A percentile compares a stretch with the other conserved stretches of the same genome.
Evolutionary conservation across 2,888 invertebrate genomes (phyloP).

Genomic region (Mycalesis mineus): DNA sequence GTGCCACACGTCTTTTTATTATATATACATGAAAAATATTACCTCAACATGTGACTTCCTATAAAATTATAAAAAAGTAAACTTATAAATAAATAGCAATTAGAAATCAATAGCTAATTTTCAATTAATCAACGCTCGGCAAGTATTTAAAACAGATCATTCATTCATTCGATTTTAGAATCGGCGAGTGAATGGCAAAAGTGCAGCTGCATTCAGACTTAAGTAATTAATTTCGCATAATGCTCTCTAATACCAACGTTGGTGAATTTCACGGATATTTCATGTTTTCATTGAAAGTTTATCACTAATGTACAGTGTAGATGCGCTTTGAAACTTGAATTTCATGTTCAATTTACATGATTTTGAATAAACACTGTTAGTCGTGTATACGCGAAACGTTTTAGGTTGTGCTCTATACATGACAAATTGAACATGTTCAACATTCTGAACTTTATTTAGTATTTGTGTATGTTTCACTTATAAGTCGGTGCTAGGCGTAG

Average conservation of each 20-base stretch:
- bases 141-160: not conserved
- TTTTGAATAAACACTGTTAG: too few species aligned
- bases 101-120: not conserved
- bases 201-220: conserved; percentile 5
- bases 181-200: not conserved
- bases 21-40: too few species aligned
- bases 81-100: not conserved
- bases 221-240: conserved; percentile 9
- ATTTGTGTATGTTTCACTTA: too few species aligned
- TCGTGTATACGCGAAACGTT: too few species aligned
- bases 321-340: not conserved
- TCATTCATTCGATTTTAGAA: conserved; percentile 3
- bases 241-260: not conserved
- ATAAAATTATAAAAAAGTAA: too few species aligned
- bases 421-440: too few species aligned
- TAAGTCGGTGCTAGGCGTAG: too few species aligned
- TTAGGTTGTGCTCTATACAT: too few species aligned
- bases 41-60: too few species aligned
- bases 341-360: not conserved
- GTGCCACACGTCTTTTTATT: too few species aligned
- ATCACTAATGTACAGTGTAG: not conserved
- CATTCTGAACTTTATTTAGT: too few species aligned
- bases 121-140: not conserved
- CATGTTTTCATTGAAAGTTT: not conserved
- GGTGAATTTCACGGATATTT: conserved; percentile 1